Percentiles rank a stretch among this genome's conserved stretches.
Evolutionary conservation across 2,113 vertebrate genomes (phyloP).

Genomic region (Raja brachyura): DNA sequence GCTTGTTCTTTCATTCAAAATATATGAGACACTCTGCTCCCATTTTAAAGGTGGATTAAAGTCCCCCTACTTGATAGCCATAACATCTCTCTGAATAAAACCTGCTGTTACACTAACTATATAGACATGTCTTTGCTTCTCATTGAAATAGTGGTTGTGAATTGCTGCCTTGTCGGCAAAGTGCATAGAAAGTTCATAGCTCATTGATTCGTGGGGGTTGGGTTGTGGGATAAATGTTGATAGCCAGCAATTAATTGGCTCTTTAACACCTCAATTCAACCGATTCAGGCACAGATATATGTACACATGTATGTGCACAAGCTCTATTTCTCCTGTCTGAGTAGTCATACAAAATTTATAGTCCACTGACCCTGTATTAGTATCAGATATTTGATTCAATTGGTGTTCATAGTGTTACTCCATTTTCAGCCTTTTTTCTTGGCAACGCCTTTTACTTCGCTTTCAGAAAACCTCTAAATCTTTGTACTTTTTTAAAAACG

Average conservation of each 20-base stretch:
- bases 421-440: background rate
- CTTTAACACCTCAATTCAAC: background rate
- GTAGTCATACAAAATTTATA: background rate
- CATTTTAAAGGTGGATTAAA: too few species aligned
- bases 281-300: background rate
- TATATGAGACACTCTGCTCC: background rate
- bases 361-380: background rate
- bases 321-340: background rate
- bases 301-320: background rate
- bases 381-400: background rate
- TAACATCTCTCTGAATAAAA: background rate
- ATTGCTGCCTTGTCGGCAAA: background rate
- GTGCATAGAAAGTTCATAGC: background rate
- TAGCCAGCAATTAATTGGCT: too few species aligned
- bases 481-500: background rate
- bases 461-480: background rate
- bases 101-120: background rate
- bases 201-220: background rate
- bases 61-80: background rate
- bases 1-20: too few species aligned
- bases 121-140: background rate
- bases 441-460: background rate
- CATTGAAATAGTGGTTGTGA: background rate
- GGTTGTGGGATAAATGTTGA: background rate
- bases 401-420: background rate